These are phyloP conservation scores for Nemotelus pantherinus DNA, from an alignment of 2,888 invertebrate species.

Conservation along the genomic window DNA sequence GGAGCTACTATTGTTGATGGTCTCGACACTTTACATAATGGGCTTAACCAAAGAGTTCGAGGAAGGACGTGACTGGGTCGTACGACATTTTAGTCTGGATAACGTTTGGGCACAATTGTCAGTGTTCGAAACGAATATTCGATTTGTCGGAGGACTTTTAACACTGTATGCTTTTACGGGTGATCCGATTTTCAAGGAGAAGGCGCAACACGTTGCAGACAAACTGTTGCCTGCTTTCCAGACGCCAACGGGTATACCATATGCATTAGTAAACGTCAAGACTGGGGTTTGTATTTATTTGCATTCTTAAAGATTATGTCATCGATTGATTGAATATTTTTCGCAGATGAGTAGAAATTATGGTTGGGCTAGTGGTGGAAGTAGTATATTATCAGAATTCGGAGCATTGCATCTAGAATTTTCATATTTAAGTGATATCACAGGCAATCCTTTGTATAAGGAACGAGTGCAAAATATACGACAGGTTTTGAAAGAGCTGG, in stretches of 20 bases:
- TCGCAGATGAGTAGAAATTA: constrained; percentile 87
- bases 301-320: neutral
- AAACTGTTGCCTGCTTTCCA: constrained; percentile 96
- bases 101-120: constrained; percentile 88
- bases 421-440: constrained; percentile 93
- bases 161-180: constrained; percentile 96
- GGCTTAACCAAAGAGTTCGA: constrained; percentile 92
- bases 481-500: constrained; percentile 81
- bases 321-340: neutral
- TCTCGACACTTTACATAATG: constrained; percentile 94
- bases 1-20: constrained; percentile 97
- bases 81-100: constrained; percentile 80
- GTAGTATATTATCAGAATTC: constrained; percentile 95
- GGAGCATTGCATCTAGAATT: constrained; percentile 98
- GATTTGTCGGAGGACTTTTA: constrained; percentile 95
- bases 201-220: constrained; percentile 91
- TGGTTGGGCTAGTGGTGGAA: constrained; percentile 95
- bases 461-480: constrained; percentile 91
- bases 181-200: constrained; percentile 90
- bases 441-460: constrained; percentile 87
- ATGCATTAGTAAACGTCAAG: constrained; percentile 91
- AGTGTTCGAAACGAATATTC: constrained; percentile 98
- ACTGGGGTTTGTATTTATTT: constrained; percentile 75
- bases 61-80: constrained; percentile 94
- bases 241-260: constrained; percentile 95